These are phyloP conservation scores for Camponotus pennsylvanicus DNA, from an alignment of 1,140 invertebrate species.

Conservation along the genomic window DNA sequence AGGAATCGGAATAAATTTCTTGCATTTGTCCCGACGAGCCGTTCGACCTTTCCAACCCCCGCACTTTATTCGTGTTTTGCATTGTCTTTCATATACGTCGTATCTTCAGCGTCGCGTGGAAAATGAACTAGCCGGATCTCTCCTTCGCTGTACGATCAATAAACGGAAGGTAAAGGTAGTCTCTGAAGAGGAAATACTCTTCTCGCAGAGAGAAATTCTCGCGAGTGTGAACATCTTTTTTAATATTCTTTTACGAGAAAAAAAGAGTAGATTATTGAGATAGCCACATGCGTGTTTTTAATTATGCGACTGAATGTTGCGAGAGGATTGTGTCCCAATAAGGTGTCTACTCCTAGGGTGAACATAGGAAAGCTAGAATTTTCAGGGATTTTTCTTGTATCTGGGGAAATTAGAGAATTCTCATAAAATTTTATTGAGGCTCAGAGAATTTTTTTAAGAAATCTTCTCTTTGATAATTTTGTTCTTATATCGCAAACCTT, in stretches of 20 bases:
- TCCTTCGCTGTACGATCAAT: constrained; percentile 1
- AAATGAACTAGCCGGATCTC: constrained; percentile 4
- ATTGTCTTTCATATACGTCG: neutral
- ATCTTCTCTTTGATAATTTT: too few species aligned
- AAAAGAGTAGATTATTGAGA: neutral
- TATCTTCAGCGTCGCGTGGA: neutral
- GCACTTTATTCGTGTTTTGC: constrained; percentile 33
- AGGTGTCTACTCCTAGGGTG: too few species aligned
- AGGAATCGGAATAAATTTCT: constrained; percentile 62
- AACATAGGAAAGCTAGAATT: too few species aligned
- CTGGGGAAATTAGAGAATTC: too few species aligned
- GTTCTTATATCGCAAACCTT: too few species aligned
- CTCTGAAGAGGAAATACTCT: neutral
- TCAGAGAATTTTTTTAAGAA: too few species aligned
- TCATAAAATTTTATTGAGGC: too few species aligned
- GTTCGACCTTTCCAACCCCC: neutral
- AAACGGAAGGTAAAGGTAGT: neutral
- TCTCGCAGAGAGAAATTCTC: neutral
- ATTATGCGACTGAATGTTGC: neutral
- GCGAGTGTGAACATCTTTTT: neutral
- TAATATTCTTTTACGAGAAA: too few species aligned
- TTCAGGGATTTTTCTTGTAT: too few species aligned
- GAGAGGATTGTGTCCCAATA: neutral
- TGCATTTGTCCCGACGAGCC: constrained; percentile 35
- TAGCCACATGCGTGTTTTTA: neutral